Conservation (phyloP, 2,113 vertebrate genomes). For the Amblyornis subalaris region DNA sequence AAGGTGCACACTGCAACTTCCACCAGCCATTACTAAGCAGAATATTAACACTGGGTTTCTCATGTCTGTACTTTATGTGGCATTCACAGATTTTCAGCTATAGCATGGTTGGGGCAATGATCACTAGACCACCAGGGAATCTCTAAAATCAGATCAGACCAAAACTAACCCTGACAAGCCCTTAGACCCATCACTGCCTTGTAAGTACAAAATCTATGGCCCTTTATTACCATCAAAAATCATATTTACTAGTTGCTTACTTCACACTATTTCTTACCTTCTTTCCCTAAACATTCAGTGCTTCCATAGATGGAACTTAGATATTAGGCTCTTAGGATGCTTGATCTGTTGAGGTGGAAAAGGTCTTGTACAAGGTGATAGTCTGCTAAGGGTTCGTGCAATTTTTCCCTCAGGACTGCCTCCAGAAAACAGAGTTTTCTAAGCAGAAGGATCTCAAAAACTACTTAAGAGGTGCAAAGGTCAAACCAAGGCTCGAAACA, state of each 20-base stretch:
- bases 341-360: neutral
- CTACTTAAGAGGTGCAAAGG: neutral
- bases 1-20: neutral
- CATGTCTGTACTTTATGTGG: fast-evolving
- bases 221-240: neutral
- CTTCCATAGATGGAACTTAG: neutral
- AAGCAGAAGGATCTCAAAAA: neutral
- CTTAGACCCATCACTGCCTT: neutral
- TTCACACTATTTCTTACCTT: neutral
- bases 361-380: neutral
- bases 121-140: neutral
- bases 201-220: neutral
- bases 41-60: neutral
- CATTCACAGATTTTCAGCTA: neutral
- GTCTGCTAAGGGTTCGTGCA: neutral
- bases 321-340: neutral
- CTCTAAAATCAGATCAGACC: neutral
- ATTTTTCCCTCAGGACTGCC: neutral
- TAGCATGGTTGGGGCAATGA: fast-evolving
- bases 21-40: neutral
- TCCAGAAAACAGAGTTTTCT: neutral
- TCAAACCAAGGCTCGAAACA: neutral
- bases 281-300: neutral
- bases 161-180: neutral
- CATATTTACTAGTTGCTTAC: neutral